Evolutionary conservation across 1,140 invertebrate genomes (phyloP).

Genomic region (Drosophila sturtevanti): DNA sequence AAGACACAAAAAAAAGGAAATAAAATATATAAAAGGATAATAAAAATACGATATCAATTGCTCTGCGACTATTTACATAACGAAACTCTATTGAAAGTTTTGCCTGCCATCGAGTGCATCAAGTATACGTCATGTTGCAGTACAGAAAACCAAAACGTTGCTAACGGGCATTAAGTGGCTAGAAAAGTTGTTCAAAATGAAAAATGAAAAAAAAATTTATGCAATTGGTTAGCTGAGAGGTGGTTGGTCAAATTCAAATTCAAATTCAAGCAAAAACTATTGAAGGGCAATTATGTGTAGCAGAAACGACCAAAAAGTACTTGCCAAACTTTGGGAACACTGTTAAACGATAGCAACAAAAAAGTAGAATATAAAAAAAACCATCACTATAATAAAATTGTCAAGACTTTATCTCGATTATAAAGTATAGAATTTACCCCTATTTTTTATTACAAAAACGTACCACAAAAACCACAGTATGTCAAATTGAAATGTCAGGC

Average conservation of each 20-base stretch:
- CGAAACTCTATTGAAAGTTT: slow-evolving; percentile 53
- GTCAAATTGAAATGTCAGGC: neutral
- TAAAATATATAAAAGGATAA: neutral
- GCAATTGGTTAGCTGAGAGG: slow-evolving; percentile 12
- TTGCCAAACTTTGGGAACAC: slow-evolving; percentile 6
- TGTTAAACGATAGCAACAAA: slow-evolving; percentile 1
- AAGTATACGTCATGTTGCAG: slow-evolving; percentile 48
- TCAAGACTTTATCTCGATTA: neutral
- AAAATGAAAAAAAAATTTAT: slow-evolving; percentile 15
- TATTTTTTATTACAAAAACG: neutral
- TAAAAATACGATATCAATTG: slow-evolving; percentile 43
- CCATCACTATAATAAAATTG: neutral
- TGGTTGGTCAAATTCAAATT: slow-evolving; percentile 31
- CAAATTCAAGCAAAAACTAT: slow-evolving; percentile 17
- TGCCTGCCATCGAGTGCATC: slow-evolving; percentile 30
- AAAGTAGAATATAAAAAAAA: neutral
- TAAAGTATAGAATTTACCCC: slow-evolving; percentile 9
- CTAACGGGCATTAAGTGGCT: slow-evolving; percentile 55
- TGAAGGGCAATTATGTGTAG: slow-evolving; percentile 35
- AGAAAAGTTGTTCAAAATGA: slow-evolving; percentile 40
- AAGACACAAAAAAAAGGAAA: too few species aligned
- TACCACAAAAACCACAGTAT: slow-evolving; percentile 23
- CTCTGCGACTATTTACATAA: slow-evolving; percentile 42
- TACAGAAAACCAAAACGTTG: slow-evolving; percentile 42
- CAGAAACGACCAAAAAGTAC: slow-evolving; percentile 19